phyloP scores from a whole-genome alignment of 2,113 vertebrate genomes.

The Ageneiosus marmoratus region DNA sequence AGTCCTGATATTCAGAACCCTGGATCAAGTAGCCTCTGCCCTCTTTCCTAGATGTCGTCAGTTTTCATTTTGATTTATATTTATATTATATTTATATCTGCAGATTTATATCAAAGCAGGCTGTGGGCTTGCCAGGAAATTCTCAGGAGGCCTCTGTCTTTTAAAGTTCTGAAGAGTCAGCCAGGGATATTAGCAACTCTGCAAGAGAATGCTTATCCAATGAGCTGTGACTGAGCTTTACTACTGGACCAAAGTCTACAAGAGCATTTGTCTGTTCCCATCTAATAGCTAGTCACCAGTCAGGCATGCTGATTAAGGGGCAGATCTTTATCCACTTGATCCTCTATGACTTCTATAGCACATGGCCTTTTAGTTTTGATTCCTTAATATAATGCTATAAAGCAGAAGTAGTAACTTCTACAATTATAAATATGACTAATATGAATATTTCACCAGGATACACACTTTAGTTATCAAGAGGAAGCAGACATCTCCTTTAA shows the following conservation, averaged over 20 bases:
- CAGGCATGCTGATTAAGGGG: background rate
- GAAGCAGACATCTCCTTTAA: background rate
- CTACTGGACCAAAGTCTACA: slow-evolving; percentile 14
- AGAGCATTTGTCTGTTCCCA: background rate
- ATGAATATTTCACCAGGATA: too few relatives aligned
- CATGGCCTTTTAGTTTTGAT: background rate
- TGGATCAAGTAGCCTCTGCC: background rate
- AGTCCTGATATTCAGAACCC: background rate
- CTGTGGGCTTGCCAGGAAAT: background rate
- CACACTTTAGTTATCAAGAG: background rate
- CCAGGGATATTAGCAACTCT: background rate
- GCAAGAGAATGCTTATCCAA: background rate
- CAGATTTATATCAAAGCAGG: background rate
- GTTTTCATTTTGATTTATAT: background rate
- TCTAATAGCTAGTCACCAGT: background rate
- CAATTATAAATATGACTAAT: background rate
- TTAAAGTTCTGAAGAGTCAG: background rate
- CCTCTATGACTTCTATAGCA: background rate
- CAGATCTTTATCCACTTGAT: background rate
- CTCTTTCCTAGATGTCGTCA: background rate
- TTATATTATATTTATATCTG: too few relatives aligned
- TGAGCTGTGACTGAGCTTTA: background rate
- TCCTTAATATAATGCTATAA: background rate
- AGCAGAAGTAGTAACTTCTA: background rate
- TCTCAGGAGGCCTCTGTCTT: background rate